Base-by-base conservation (phyloP, 2,888 invertebrate genomes). In the Andrena flavipes region DNA sequence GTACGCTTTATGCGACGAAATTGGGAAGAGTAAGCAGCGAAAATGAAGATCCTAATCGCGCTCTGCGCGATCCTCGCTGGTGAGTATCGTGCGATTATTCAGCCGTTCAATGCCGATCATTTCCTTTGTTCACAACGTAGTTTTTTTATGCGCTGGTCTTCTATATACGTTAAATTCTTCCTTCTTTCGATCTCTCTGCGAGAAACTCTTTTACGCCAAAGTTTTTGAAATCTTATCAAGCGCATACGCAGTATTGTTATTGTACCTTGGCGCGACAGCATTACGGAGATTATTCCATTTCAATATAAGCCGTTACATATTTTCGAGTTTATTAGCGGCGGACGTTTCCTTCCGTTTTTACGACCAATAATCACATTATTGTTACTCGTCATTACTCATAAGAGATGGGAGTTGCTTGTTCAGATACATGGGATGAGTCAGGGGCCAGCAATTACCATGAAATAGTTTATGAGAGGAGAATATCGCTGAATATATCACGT, bases 21-120 rank as follows among this genome's bases (percentile, higher is more conserved):
- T 69, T 54, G 20, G 16, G 51, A 35, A 75, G 72, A 49, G 69
- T 42, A 75, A 68, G 23, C 29, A 49, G 51, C 29, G 29, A 94
- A 90, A 82, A 95, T 95, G 95, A 94, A 92, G 85, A 86, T 90
- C 51, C 84, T 92, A 78, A 84, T 93, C 90, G 94, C 94, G 94
- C 92, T 95, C 51, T 91, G 94, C 93, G 94, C 94, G 92, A 89
- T 94, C 86, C 85, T 95, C 84, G 93, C 93, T 91, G 94, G 95
- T 95, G 90, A 94, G 94, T 92, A 71, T 68, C 26, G 54, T 20
- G 20, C 49, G 64, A 74, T 77, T 72, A 48, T 70, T 74, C n/a
- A 23, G 20, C 20, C 30, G 42, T 76, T 64, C 13, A 65, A 63
- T 8, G 29, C 23, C 56, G 7, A 26, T 69, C 7, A 0, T 60